Base-by-base conservation (phyloP, 2,888 invertebrate species). In the Heliconius ismenius region DNA sequence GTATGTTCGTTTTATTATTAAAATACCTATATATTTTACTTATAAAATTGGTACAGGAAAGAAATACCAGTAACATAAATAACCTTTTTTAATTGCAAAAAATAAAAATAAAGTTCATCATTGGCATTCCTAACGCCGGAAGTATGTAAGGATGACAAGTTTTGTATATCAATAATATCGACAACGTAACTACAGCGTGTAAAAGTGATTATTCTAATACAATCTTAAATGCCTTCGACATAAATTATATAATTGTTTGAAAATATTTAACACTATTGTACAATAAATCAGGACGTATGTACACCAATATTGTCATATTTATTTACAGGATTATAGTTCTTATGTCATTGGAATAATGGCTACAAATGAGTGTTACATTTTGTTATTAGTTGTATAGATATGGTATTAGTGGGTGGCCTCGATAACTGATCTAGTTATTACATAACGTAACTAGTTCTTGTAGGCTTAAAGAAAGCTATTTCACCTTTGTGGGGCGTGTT, bases 371-470 rank as follows among this genome's bases (percentile, higher is more conserved):
- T 75, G 64, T 21, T 24, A 21, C 26, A 74, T 63, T 72, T 75
- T 72, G 60, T 65, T 65, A 74, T 77, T 70, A 69, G 26, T 65
- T 60, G 9, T 24, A 63, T 32, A 74, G 43, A 36, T 62, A 39
- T 60, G 60, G 70, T 62, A 54, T 60, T 60, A 79, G 76, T 79
- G 64, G 82, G 70, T 81, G 84, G 81, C 87, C 87, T 87, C 85
- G 86, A 79, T 84, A 73, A 83, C 82, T 86, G 83, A 84, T 84
- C 88, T 81, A 87, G 81, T 85, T 87, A 83, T 86, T 86, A 85
- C 84, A 83, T 83, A 83, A 82, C 80, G 75, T 76, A 79, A 76
- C 80, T 26, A 73, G 81, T 78, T 80, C 79, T 81, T 80, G 76
- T 80, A 76, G 78, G 75, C 77, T 78, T 73, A 63, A 84, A 81